Base-by-base conservation (phyloP, 2,888 invertebrate genomes). In the Agrochola lota region DNA sequence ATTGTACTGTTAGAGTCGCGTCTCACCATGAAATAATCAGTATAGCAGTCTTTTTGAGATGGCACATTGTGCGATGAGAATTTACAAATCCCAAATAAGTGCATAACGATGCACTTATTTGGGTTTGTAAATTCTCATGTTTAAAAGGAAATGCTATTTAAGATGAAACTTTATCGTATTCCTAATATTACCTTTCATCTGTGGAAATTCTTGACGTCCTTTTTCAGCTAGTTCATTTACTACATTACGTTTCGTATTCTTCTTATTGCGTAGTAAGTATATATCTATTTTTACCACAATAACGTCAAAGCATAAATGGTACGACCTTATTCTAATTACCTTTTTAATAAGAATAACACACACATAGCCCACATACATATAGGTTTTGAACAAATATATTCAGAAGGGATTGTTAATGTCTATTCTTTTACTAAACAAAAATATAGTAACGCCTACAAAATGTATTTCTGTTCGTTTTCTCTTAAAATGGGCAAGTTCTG, bases 401-500 rank as follows among this genome's bases (percentile, higher is more conserved):
- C 15, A 26, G 17, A 60, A 60, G 17, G 60, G 7, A 30, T 60
- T 60, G 60, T 20, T 20, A 20, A 12, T 40, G 15, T 46, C 5
- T n/a, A 43, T 68, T n/a, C 12, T 67, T 52, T 78, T 30, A 12
- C 2, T 30, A 26, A 40, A 35, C 12, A 67, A 67, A 52, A 43
- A 55, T 23, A 30, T 17, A 55, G 9, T 46, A 55, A 74, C 23
- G 4, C 17, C 26, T 43, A 52, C 9, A 40, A 40, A 64, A 43
- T 43, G n/a, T 57, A 60, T 71, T 74, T 59, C 17, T 60, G 46
- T 57, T 46, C 6, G n/a, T 71, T 84, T 80, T 60, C 85, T 77
- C 71, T n/a, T 59, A 40, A 66, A 67, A 79, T 59, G 68, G 86
- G 85, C 67, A 77, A 81, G 72, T 62, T 80, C 15, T 75, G 35